Conservation (phyloP, 2,797 vertebrate genomes). For the Sebastes nivosus region DNA sequence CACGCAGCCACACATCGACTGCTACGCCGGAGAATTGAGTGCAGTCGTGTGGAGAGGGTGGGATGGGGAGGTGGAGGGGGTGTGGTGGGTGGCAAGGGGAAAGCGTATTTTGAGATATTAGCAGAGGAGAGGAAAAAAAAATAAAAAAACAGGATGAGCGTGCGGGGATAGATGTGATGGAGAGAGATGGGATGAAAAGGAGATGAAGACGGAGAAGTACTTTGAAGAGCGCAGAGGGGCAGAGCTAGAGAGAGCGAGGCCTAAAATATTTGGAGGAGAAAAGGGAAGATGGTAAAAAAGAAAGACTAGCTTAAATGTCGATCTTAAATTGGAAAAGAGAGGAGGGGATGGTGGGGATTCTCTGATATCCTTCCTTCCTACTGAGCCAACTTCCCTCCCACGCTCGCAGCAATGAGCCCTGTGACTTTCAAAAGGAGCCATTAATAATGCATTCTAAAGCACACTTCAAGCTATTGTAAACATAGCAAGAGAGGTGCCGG, state of each 20-base stretch:
- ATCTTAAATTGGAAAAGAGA: slow-evolving; percentile 31
- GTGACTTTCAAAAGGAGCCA: slow-evolving; percentile 67
- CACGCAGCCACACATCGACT: slow-evolving; percentile 13
- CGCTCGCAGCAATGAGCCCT: slow-evolving; percentile 54
- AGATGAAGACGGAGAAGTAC: slow-evolving; percentile 36
- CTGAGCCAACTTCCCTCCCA: slow-evolving; percentile 56
- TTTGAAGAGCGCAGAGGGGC: slow-evolving; percentile 44
- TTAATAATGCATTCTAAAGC: slow-evolving; percentile 70
- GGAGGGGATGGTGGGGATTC: slow-evolving; percentile 24
- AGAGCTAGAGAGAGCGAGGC: slow-evolving; percentile 21
- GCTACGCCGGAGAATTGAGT: slow-evolving; percentile 49
- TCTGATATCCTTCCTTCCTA: slow-evolving; percentile 46
- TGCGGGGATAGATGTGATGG: slow-evolving; percentile 46
- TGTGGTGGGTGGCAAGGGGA: slow-evolving; percentile 11
- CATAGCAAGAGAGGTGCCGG: slow-evolving; percentile 48
- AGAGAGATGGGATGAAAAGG: slow-evolving; percentile 40
- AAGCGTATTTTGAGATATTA: slow-evolving; percentile 57
- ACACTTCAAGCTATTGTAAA: slow-evolving; percentile 70
- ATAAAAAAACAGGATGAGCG: slow-evolving; percentile 10
- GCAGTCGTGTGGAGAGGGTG: slow-evolving; percentile 40
- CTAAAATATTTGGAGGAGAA: slow-evolving; percentile 40
- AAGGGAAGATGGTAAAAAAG: slow-evolving; percentile 33
- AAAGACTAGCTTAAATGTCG: slow-evolving; percentile 31
- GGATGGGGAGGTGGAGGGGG: slow-evolving; percentile 5
- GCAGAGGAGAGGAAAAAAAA: neutral